A percentile compares a stretch with the other conserved stretches of the same genome.
Evolutionary conservation across 2,113 vertebrate species (phyloP).

Genomic region (Scophthalmus maximus): DNA sequence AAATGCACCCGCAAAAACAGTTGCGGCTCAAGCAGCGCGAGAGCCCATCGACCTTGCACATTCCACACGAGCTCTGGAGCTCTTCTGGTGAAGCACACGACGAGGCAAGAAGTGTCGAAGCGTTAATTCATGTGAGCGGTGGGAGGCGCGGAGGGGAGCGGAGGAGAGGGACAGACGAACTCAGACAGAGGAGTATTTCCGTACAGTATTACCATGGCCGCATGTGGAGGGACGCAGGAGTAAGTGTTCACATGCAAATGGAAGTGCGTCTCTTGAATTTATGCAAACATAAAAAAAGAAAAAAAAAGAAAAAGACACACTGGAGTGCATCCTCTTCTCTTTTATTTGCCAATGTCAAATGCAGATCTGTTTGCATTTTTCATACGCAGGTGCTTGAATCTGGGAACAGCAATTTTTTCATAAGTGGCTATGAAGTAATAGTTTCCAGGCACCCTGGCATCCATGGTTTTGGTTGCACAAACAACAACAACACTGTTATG

Average conservation of each 20-base stretch:
- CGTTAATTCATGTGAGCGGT: slow-evolving; percentile 32
- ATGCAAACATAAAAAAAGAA: slow-evolving; percentile 58
- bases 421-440: slow-evolving; percentile 12
- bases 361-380: slow-evolving; percentile 17
- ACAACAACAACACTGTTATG: background rate
- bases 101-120: slow-evolving; percentile 56
- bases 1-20: slow-evolving; percentile 24
- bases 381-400: slow-evolving; percentile 25
- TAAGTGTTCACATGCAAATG: slow-evolving; percentile 71
- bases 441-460: background rate
- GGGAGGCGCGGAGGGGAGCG: slow-evolving; percentile 12
- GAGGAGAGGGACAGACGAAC: slow-evolving; percentile 13
- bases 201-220: slow-evolving; percentile 6
- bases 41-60: slow-evolving; percentile 8
- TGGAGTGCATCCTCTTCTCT: slow-evolving; percentile 35
- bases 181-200: slow-evolving; percentile 23
- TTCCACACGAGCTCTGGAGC: slow-evolving; percentile 42
- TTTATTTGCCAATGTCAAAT: slow-evolving; percentile 40
- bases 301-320: slow-evolving; percentile 40
- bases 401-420: slow-evolving; percentile 9
- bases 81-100: slow-evolving; percentile 44
- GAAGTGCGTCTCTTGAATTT: slow-evolving; percentile 56
- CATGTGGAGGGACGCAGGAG: slow-evolving; percentile 35
- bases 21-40: background rate
- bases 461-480: slow-evolving; percentile 2